phyloP scores from a whole-genome alignment of 1,140 invertebrate species.

The Oryzaephilus surinamensis region DNA sequence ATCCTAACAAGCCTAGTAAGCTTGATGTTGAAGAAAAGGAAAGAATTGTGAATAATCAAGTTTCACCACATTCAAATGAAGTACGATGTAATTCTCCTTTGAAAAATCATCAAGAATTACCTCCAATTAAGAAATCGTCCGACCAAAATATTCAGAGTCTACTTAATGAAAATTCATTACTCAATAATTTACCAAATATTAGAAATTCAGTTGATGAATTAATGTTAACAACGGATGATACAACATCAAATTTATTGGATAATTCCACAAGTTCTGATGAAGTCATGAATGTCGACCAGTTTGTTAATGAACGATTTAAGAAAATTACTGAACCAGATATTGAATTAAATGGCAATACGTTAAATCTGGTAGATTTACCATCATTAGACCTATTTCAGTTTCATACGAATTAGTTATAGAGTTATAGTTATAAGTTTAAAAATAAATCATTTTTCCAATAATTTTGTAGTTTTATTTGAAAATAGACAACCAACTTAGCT shows the following conservation, averaged over 20 bases:
- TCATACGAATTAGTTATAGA: conserved; percentile 20
- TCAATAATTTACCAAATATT: conserved; percentile 18
- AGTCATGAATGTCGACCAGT: conserved; percentile 34
- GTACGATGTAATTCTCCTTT: too few species aligned
- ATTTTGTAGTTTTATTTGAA: too few species aligned
- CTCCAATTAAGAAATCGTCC: too few species aligned
- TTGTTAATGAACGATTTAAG: conserved; percentile 33
- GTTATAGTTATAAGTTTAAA: too few species aligned
- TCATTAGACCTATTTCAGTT: conserved; percentile 30
- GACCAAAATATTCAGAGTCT: too few species aligned
- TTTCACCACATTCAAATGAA: too few species aligned
- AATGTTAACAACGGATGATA: conserved; percentile 18
- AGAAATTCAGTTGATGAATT: conserved; percentile 24
- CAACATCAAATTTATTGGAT: conserved; percentile 22
- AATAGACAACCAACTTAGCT: too few species aligned
- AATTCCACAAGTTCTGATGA: conserved; percentile 31
- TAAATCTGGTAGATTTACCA: conserved; percentile 28
- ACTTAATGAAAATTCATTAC: conserved; percentile 19
- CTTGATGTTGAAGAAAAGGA: background rate
- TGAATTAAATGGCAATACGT: conserved; percentile 14
- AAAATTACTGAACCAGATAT: conserved; percentile 29
- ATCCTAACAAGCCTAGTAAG: conserved; percentile 12
- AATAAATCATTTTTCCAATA: too few species aligned
- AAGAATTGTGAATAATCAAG: conserved; percentile 1
- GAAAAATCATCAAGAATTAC: too few species aligned